Evolutionary conservation across 2,113 vertebrate genomes (phyloP).

Genomic region (Genyomyrus donnyi): DNA sequence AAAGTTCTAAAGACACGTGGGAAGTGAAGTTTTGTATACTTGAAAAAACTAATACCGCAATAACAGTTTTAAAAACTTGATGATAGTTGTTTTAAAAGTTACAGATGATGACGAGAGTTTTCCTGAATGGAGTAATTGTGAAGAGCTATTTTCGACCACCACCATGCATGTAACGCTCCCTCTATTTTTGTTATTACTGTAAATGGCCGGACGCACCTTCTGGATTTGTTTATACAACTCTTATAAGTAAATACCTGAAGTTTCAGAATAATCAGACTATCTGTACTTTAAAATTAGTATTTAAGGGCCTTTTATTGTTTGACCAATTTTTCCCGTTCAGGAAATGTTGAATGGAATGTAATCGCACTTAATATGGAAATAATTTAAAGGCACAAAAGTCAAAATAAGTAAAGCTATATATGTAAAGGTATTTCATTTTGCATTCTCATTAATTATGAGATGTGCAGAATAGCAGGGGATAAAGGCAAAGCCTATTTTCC

Average conservation of each 20-base stretch:
- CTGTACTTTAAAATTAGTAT: not conserved
- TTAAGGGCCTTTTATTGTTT: not conserved
- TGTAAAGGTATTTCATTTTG: not conserved
- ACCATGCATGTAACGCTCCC: not conserved
- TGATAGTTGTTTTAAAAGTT: not conserved
- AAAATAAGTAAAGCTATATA: not conserved
- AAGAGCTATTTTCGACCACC: not conserved
- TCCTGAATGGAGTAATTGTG: not conserved
- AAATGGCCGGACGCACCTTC: not conserved
- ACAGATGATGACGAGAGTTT: not conserved
- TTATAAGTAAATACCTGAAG: not conserved
- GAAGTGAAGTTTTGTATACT: not conserved
- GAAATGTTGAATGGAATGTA: not conserved
- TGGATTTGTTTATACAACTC: not conserved
- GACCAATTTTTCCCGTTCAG: not conserved
- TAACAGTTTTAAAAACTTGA: not conserved
- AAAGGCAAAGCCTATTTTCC: not conserved
- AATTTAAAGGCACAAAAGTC: no score
- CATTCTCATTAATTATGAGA: not conserved
- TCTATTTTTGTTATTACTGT: not conserved
- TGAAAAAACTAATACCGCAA: not conserved
- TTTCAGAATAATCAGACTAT: not conserved
- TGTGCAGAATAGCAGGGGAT: not conserved
- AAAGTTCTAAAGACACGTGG: not conserved
- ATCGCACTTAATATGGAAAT: not conserved